Percentiles rank a stretch among this genome's conserved stretches.
phyloP scores from a whole-genome alignment of 35 echinoderm and acorn worm species.

The Ophiothrix spiculata region DNA sequence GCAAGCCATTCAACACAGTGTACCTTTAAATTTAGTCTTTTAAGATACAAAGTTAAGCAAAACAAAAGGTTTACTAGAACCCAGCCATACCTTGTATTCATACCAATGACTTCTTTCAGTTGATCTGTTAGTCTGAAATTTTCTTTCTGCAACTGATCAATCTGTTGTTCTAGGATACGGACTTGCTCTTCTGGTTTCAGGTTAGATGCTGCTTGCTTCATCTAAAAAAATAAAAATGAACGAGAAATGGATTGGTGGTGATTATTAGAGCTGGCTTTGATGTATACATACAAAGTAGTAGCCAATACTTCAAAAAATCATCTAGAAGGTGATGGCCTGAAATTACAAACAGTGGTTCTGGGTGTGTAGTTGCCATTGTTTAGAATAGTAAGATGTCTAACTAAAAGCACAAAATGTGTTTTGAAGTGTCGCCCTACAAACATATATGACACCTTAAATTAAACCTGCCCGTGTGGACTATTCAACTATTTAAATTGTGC shows the following conservation, averaged over 20 bases:
- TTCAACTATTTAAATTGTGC: too few species aligned
- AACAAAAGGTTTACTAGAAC: too few species aligned
- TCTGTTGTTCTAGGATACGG: constrained; percentile 18
- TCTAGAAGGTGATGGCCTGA: background rate
- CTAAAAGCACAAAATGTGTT: too few species aligned
- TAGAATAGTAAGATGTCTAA: too few species aligned
- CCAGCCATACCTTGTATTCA: constrained; percentile 57
- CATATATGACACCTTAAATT: too few species aligned
- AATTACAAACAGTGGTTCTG: background rate
- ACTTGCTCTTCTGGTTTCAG: constrained; percentile 16
- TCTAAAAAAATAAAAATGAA: background rate
- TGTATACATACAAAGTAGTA: background rate
- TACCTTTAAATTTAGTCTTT: too few species aligned
- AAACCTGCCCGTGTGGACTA: too few species aligned
- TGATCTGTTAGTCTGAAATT: constrained; percentile 33
- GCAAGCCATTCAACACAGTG: too few species aligned
- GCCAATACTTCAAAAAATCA: background rate
- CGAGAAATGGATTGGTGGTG: background rate
- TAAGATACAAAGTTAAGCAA: too few species aligned
- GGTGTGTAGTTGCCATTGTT: too few species aligned
- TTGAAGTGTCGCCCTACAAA: too few species aligned
- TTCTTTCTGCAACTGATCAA: constrained; percentile 47
- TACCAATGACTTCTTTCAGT: constrained; percentile 51
- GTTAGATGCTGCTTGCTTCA: background rate
- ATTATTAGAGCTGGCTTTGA: background rate